Evolutionary conservation across 2,797 vertebrate genomes (phyloP), one percentile per base, ranked within the genome.

Genomic region (Pitangus sulphuratus): DNA sequence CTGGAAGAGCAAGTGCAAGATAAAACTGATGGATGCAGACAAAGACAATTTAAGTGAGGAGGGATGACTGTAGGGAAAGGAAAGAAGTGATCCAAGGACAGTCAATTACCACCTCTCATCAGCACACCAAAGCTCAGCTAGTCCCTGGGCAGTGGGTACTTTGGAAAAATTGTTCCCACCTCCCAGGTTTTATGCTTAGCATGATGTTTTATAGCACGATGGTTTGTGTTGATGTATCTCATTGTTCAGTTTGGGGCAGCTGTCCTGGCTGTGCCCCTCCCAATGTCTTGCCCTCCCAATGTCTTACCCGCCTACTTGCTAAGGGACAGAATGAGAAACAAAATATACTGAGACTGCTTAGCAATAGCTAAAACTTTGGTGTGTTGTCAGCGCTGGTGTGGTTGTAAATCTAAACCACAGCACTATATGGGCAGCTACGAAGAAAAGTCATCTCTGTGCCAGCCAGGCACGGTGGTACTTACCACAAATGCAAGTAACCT

Each of bases 21-120:
- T 78, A 12, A 72, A 58, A 25, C 8, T 74, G 19, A 42, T 18
- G 11, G 11, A 3, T 33, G 0, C 3, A 60, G 31, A 33, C 15
- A 64, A 65, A 76, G 16, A 42, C 9, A 44, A 12, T 74, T 77
- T 47, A 62, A 31, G 30, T 60, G 35, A 56, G 75, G 16, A 15
- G 7, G 3, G 1, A 2, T 6, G 12, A 5, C 15, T 17, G 8
- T 30, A 26, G 12, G 14, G 28, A 15, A 51, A 17, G 8, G 11
- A 60, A 81, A 66, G 26, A 81, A 64, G 17, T 33, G 25, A 40
- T 78, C 10, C 6, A 47, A 54, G 65, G 44, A 50, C 24, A 30
- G 8, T 72, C 44, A 44, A n/a, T 84, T 13, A 24, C n/a, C 17
- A n/a, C 11, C 11, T 85, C 30, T 9, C 25, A 15, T 24, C 15